Base-by-base conservation (phyloP, 2,888 invertebrate genomes). In the Noctua janthe region DNA sequence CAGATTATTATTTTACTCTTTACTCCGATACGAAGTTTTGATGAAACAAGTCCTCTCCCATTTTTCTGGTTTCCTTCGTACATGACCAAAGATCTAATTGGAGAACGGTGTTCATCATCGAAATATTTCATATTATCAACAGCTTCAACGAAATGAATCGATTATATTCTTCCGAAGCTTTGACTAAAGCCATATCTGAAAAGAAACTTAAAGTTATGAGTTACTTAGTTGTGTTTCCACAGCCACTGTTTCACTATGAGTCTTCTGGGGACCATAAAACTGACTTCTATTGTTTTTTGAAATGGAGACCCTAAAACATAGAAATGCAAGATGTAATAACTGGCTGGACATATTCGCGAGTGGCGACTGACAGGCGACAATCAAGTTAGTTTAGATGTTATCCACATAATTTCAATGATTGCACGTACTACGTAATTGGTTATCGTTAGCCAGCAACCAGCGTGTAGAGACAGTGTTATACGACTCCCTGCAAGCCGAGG, bases 391-490 rank as follows among this genome's bases (percentile, higher is more conserved):
- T 17, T 20, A 11, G 56, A 51, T 49, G 71, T 71, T 66, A n/a
- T n/a, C 15, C 29, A 47, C 15, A 43, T 67, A 67, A 62, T 49
- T 35, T 66, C 67, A 17, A 73, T 67, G 71, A 73, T 64, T 71
- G 20, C 51, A 64, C 23, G 11, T 67, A 66, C 17, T 69, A 47
- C 20, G 49, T 81, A 82, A 76, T 78, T 78, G 73, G 75, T 73
- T 67, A 62, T 77, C 71, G 72, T 77, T 75, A 75, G 49, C 56
- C 62, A 72, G 76, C 49, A 69, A 39, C 62, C 66, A 70, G 76
- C 66, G 51, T 62, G 69, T 70, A 29, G 72, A 76, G 74, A 75
- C 76, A 79, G 76, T 80, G 83, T 79, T 85, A 71, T 77, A 83
- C 71, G 49, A 80, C 80, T 73, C 82, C 74, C 29, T 71, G 70